Evolutionary conservation across 2,797 vertebrate species (phyloP).

Genomic region (Pterois miles): DNA sequence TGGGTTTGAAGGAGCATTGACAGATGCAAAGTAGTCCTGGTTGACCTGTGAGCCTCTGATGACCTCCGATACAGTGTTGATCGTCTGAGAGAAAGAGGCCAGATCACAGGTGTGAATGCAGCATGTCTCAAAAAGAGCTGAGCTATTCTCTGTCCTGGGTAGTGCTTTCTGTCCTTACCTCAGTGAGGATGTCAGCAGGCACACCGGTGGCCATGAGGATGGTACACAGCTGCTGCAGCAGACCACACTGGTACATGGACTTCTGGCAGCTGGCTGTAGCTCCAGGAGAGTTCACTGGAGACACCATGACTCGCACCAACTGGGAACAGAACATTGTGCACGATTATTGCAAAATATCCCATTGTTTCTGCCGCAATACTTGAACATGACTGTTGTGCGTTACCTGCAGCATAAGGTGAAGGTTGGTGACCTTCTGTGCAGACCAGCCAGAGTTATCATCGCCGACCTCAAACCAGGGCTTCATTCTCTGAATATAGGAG

Average conservation of each 20-base stretch:
- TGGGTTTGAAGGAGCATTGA: constrained; percentile 97
- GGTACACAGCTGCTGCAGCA: constrained; percentile 95
- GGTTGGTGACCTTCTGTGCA: constrained; percentile 98
- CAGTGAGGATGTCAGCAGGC: constrained; percentile 97
- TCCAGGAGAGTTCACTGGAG: constrained; percentile 95
- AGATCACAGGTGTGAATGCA: neutral
- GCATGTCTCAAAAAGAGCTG: neutral
- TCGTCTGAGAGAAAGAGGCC: constrained; percentile 86
- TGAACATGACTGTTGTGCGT: neutral
- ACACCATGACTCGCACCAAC: constrained; percentile 96
- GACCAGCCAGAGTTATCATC: constrained; percentile 99
- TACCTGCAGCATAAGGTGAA: constrained; percentile 99
- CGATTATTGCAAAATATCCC: neutral
- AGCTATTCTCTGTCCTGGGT: neutral
- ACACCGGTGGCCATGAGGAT: constrained; percentile 98
- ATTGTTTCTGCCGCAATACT: neutral
- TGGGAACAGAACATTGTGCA: constrained; percentile 51
- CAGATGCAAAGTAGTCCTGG: constrained; percentile 98
- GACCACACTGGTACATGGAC: constrained; percentile 95
- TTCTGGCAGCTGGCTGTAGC: constrained; percentile 96
- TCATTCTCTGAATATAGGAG: constrained; percentile 98
- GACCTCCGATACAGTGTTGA: constrained; percentile 98
- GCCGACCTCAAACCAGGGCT: constrained; percentile 98
- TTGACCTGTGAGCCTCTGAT: constrained; percentile 97
- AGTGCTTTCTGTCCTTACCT: constrained; percentile 78